Percentiles rank a stretch among this genome's conserved stretches.
These are phyloP conservation scores for Unio pictorum DNA, from an alignment of 2,888 invertebrate genomes.

Conservation along the genomic window DNA sequence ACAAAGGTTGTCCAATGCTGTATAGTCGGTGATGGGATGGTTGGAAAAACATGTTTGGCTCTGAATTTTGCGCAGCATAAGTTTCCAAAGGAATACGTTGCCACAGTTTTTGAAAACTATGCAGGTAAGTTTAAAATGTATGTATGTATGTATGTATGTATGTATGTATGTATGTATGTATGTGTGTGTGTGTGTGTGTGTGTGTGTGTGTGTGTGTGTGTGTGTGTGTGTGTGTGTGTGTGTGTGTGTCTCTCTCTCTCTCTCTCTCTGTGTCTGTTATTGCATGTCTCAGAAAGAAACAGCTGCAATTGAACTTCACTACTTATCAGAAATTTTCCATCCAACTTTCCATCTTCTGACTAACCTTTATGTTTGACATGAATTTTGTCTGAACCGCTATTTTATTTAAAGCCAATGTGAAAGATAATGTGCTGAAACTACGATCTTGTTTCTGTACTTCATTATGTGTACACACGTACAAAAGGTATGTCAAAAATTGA, in stretches of 20 bases:
- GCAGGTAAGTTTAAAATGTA: conserved; percentile 28
- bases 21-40: conserved; percentile 57
- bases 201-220: not conserved
- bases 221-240: not conserved
- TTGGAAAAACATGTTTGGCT: conserved; percentile 56
- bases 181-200: not conserved
- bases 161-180: not conserved
- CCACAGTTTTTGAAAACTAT: conserved; percentile 57
- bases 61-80: conserved; percentile 30
- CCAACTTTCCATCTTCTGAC: too few species aligned
- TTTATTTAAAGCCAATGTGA: too few species aligned
- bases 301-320: too few species aligned
- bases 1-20: conserved; percentile 48
- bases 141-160: not conserved
- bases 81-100: conserved; percentile 27
- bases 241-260: not conserved
- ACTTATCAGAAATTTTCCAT: too few species aligned
- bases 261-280: not conserved
- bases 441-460: too few species aligned
- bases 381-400: too few species aligned
- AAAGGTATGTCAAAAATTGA: too few species aligned
- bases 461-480: too few species aligned
- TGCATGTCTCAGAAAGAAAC: not conserved
- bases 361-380: too few species aligned
- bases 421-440: too few species aligned